Percentiles rank a stretch among this genome's conserved stretches.
Evolutionary conservation across 2,888 invertebrate genomes (phyloP).

Genomic region (Drosophila neonasuta): DNA sequence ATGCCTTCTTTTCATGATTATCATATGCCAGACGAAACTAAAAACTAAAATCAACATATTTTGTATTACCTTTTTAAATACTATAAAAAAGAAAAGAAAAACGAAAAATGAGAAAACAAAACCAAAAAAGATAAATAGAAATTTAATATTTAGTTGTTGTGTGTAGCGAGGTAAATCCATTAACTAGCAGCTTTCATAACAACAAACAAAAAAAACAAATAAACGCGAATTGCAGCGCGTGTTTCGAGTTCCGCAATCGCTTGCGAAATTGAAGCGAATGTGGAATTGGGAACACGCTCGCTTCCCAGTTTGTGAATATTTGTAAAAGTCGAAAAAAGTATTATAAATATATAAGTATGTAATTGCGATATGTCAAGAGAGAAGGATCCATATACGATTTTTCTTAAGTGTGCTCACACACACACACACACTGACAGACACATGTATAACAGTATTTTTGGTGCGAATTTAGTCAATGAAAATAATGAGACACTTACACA

Average conservation of each 20-base stretch:
- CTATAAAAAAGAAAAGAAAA: conserved; percentile 16
- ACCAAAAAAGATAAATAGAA: conserved; percentile 8
- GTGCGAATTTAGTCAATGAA: conserved; percentile 54
- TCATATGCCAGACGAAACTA: conserved; percentile 24
- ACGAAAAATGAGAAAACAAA: neutral
- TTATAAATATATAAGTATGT: conserved; percentile 49
- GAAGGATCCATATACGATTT: conserved; percentile 12
- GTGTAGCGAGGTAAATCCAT: conserved; percentile 26
- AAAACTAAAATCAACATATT: conserved; percentile 61
- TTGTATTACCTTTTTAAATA: conserved; percentile 68
- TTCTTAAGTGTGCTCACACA: conserved; percentile 14
- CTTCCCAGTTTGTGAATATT: conserved; percentile 28
- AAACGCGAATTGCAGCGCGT: neutral
- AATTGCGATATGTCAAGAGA: conserved; percentile 13
- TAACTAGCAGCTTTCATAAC: conserved; percentile 40
- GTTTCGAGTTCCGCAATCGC: conserved; percentile 10
- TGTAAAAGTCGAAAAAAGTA: conserved; percentile 45
- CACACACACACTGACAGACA: conserved; percentile 18
- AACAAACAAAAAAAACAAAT: conserved; percentile 10
- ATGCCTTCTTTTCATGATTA: conserved; percentile 47
- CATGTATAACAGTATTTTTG: conserved; percentile 51
- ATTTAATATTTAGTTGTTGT: conserved; percentile 43
- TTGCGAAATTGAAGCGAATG: conserved; percentile 9
- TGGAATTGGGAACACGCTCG: neutral
- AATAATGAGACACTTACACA: conserved; percentile 17